Conservation (phyloP, 1,140 invertebrate species). For the Nephila pilipes region DNA sequence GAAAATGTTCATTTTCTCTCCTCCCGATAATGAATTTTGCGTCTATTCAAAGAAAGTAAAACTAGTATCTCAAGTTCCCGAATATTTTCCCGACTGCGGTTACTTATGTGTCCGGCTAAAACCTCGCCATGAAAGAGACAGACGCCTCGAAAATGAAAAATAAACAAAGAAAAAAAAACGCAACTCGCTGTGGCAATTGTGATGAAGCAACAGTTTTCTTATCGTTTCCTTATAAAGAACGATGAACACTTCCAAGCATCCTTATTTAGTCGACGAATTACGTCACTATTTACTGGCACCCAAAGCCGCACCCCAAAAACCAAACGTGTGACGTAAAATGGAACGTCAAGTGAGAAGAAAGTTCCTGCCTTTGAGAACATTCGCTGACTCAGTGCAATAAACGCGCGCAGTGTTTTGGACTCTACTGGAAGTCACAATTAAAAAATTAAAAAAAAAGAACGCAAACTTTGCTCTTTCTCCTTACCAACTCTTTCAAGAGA, state of each 20-base stretch:
- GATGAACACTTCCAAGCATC: background rate
- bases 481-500: background rate
- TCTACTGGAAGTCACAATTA: background rate
- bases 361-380: background rate
- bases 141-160: slow-evolving; percentile 8
- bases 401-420: background rate
- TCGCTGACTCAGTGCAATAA: background rate
- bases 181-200: too few species aligned
- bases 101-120: too few species aligned
- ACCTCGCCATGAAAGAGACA: background rate
- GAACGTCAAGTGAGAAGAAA: slow-evolving; percentile 1
- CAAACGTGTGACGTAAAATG: background rate
- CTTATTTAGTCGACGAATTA: background rate
- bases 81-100: too few species aligned
- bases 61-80: too few species aligned
- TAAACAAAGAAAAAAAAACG: too few species aligned
- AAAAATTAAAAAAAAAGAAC: background rate
- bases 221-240: slow-evolving; percentile 29
- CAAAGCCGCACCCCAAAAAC: slow-evolving; percentile 22
- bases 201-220: background rate
- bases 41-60: too few species aligned
- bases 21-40: too few species aligned
- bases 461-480: background rate
- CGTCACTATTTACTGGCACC: background rate
- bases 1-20: too few species aligned